Evolutionary conservation across 2,113 vertebrate genomes (phyloP), one percentile per base, ranked within the genome.

Genomic region (Phasianus colchicus): DNA sequence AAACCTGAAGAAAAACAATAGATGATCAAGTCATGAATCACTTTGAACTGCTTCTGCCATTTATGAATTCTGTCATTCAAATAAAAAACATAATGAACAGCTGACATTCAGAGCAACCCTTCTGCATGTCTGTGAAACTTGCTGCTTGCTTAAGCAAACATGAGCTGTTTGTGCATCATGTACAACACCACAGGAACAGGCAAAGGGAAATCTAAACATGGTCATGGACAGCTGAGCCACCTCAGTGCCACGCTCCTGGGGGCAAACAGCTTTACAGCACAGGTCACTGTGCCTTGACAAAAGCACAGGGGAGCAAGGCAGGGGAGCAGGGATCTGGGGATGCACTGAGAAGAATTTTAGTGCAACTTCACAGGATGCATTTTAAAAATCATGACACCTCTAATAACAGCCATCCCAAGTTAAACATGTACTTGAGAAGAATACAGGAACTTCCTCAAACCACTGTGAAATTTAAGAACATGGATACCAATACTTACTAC

Each of bases 161-260:
- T 1, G 4, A 4, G 1, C 25, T 10, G 79, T 52, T 6, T 20
- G 55, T 27, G 4, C 38, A 4, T 11, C 74, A 15, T 9, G 3
- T 0, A 1, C 11, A 25, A 50, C 24, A 1, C 4, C 0, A 0
- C 40, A 38, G 52, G 13, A 66, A 65, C 40, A 12, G 55, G 69
- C 57, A 24, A 22, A 18, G 38, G 24, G 48, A 20, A 34, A 42
- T 5, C 38, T 18, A 13, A 4, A 11, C 16, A 5, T 3, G 2
- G 38, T 1, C 17, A 9, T 6, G 18, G 47, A 5, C 71, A 73
- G 24, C 66, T 16, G 17, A 32, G 14, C 29, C 1, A 5, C 29
- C 73, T 18, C 45, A 5, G 0, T 1, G 24, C 2, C 9, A 21
- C 3, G 25, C 34, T 21, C 11, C 65, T 42, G 4, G 25, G 47